Evolutionary conservation across 2,113 vertebrate genomes (phyloP).

Genomic region (Symphodus melops): DNA sequence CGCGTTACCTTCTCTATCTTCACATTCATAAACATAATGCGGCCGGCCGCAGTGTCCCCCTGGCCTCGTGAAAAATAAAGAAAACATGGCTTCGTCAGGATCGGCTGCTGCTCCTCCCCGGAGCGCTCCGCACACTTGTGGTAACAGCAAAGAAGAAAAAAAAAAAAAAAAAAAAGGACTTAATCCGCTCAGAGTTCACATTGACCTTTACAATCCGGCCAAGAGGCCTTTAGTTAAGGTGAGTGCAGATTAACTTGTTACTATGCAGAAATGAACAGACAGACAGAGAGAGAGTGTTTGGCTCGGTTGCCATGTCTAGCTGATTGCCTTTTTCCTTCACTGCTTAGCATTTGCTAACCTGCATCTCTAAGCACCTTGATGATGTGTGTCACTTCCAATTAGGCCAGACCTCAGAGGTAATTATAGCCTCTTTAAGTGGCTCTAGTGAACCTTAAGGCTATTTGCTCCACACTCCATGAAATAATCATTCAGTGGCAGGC

Average conservation of each 20-base stretch:
- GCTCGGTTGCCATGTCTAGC: slow-evolving; percentile 29
- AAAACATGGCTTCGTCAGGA: slow-evolving; percentile 1
- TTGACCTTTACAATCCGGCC: slow-evolving; percentile 28
- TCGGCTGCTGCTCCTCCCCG: slow-evolving; percentile 2
- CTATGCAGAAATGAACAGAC: slow-evolving; percentile 14
- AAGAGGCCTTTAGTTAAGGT: slow-evolving; percentile 46
- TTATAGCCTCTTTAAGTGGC: slow-evolving; percentile 77
- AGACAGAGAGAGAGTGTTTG: slow-evolving; percentile 20
- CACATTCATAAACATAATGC: slow-evolving; percentile 69
- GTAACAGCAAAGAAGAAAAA: slow-evolving; percentile 59
- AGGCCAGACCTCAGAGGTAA: slow-evolving; percentile 74
- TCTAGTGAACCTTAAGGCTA: slow-evolving; percentile 58
- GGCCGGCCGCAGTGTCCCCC: background rate
- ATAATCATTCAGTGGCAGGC: slow-evolving; percentile 43
- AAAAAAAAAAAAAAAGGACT: slow-evolving; percentile 63
- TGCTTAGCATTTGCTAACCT: slow-evolving; percentile 35
- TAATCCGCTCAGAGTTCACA: slow-evolving; percentile 62
- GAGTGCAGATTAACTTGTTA: slow-evolving; percentile 45
- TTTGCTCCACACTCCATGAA: slow-evolving; percentile 63
- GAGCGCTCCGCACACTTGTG: slow-evolving; percentile 21
- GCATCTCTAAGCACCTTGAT: slow-evolving; percentile 82
- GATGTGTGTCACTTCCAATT: slow-evolving; percentile 86
- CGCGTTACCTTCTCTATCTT: slow-evolving; percentile 46
- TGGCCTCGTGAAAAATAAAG: slow-evolving; percentile 18
- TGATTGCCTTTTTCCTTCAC: slow-evolving; percentile 32